These are phyloP conservation scores for Cryptocephalus primarius DNA, from an alignment of 2,888 invertebrate species.

Conservation along the genomic window DNA sequence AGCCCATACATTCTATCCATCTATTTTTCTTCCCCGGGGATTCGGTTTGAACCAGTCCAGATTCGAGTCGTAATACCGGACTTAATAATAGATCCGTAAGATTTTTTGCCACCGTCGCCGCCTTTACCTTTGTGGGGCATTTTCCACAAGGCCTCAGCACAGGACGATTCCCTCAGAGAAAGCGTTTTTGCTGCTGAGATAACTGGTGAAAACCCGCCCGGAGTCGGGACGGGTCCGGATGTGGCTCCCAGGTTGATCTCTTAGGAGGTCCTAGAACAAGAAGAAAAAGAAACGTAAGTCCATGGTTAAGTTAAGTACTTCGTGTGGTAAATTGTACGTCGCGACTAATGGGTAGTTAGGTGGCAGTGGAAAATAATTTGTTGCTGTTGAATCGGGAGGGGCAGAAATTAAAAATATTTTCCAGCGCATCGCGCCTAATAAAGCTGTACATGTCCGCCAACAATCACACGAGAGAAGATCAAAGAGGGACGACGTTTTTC, in stretches of 20 bases:
- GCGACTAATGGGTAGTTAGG: no score
- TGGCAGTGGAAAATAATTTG: no score
- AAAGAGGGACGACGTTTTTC: not conserved
- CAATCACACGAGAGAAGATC: not conserved
- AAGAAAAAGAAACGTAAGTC: not conserved
- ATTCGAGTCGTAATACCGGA: not conserved
- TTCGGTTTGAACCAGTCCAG: not conserved
- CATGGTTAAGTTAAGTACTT: not conserved
- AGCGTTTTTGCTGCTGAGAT: slow-evolving; percentile 40
- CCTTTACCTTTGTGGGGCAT: slow-evolving; percentile 74
- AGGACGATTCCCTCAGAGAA: slow-evolving; percentile 63
- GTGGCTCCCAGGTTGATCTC: slow-evolving; percentile 47
- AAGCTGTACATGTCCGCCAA: no score
- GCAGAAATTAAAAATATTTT: no score
- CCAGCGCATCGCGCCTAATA: no score
- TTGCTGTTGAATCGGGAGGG: no score
- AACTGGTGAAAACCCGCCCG: slow-evolving; percentile 47
- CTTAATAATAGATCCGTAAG: no score
- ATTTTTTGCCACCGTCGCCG: no score
- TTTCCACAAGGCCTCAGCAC: slow-evolving; percentile 71
- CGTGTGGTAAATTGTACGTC: no score
- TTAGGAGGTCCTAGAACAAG: slow-evolving; percentile 26
- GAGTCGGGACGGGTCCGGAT: slow-evolving; percentile 49
- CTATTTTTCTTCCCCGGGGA: no score
- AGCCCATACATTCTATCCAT: no score